Evolutionary conservation across 2,797 vertebrate species (phyloP).

Genomic region (Sebastes kiyomatsui): DNA sequence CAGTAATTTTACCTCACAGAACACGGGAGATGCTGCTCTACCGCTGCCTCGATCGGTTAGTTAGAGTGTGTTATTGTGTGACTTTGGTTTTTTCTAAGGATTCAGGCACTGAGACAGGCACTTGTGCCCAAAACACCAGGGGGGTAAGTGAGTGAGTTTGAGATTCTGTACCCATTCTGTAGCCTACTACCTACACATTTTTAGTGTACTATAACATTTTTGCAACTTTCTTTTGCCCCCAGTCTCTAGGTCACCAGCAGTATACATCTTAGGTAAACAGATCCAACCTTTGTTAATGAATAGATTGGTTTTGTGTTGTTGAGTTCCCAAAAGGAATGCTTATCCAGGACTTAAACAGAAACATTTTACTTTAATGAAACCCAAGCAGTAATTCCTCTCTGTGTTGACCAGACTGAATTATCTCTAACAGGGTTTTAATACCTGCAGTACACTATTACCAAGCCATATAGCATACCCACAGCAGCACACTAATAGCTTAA

Average conservation of each 20-base stretch:
- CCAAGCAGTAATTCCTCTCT: background rate
- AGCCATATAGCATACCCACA: background rate
- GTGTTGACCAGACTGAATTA: background rate
- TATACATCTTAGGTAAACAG: background rate
- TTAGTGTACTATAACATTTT: background rate
- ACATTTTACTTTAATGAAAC: background rate
- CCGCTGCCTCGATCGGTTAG: too few species aligned
- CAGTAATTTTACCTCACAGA: too few species aligned
- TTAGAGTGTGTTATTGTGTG: too few species aligned
- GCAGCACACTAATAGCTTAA: constrained; percentile 1
- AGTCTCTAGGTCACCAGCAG: background rate
- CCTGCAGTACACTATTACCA: background rate
- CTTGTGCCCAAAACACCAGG: background rate
- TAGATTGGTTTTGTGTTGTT: background rate
- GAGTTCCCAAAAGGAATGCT: background rate
- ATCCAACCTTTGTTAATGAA: background rate
- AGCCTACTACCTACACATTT: background rate
- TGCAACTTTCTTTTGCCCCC: background rate
- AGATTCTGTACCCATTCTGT: background rate
- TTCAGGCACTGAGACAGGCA: background rate
- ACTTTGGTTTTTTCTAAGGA: too few species aligned
- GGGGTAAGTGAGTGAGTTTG: background rate
- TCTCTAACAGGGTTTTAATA: constrained; percentile 13
- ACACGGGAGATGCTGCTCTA: too few species aligned
- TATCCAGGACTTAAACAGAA: background rate